A percentile compares a stretch with the other conserved stretches of the same genome.
These are phyloP conservation scores for Trachemys scripta DNA, from an alignment of 2,113 vertebrate species.

Conservation along the genomic window DNA sequence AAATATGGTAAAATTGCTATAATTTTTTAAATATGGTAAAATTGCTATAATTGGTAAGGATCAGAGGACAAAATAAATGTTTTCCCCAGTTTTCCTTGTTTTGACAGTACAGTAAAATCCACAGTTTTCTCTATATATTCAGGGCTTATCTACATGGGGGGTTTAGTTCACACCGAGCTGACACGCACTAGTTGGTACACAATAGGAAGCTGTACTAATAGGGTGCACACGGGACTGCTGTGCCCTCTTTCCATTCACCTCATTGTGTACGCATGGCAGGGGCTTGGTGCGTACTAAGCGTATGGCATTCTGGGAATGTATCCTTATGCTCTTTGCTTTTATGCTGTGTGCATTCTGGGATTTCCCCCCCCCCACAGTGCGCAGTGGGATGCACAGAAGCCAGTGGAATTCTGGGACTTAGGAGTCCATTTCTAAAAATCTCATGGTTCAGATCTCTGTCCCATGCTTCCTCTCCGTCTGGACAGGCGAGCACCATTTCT, in stretches of 20 bases:
- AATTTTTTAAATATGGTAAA: not conserved
- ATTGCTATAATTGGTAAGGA: not conserved
- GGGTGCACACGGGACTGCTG: not conserved
- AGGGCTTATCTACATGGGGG: not conserved
- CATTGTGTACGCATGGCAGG: not conserved
- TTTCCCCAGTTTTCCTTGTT: accelerated
- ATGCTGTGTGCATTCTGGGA: not conserved
- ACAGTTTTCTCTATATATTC: not conserved
- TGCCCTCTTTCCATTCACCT: not conserved
- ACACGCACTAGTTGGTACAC: not conserved
- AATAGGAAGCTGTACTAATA: not conserved
- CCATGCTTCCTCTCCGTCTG: too few relatives aligned
- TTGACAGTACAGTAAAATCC: not conserved
- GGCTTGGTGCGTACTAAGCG: not conserved
- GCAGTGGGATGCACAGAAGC: too few relatives aligned
- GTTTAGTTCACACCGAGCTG: not conserved
- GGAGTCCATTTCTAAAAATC: too few relatives aligned
- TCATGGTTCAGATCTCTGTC: too few relatives aligned
- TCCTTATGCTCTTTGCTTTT: not conserved
- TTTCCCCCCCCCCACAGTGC: not conserved
- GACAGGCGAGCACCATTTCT: too few relatives aligned
- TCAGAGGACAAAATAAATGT: not conserved
- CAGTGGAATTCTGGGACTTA: too few relatives aligned
- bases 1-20: not conserved
- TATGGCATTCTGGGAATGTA: not conserved